These are phyloP conservation scores for Lagodon rhomboides DNA, from an alignment of 2,797 vertebrate species.

Conservation along the genomic window DNA sequence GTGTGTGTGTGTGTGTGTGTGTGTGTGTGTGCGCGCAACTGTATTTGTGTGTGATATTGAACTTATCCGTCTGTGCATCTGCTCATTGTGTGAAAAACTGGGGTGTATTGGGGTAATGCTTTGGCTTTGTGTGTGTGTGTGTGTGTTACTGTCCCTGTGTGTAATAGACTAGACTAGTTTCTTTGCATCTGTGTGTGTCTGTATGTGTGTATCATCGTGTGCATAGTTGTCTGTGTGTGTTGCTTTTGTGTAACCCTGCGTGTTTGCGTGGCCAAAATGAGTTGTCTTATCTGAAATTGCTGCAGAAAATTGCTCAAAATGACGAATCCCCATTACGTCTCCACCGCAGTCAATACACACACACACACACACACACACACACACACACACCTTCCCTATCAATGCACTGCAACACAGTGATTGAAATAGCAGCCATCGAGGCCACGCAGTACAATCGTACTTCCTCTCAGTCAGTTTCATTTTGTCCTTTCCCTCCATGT, in stretches of 20 bases:
- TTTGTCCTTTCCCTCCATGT: not conserved
- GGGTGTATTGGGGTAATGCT: not conserved
- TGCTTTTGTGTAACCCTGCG: not conserved
- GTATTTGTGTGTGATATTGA: not conserved
- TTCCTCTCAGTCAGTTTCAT: conserved; percentile 14
- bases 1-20: not conserved
- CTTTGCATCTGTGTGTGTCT: not conserved
- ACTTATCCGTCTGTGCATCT: conserved; percentile 10
- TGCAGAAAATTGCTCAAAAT: conserved; percentile 39
- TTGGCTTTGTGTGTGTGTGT: not conserved
- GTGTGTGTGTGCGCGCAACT: not conserved
- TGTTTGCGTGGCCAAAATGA: conserved; percentile 21
- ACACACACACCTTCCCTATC: not conserved
- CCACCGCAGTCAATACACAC: not conserved
- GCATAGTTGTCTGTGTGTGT: not conserved
- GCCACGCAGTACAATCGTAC: not conserved
- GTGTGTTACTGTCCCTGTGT: not conserved
- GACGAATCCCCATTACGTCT: not conserved
- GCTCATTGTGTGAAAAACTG: conserved; percentile 7
- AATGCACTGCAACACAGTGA: not conserved
- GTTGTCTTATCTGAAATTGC: conserved; percentile 47
- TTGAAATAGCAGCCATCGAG: conserved; percentile 14
- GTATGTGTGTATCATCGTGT: not conserved
- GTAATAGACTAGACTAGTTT: not conserved
- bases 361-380: conserved; percentile 12